Percentiles rank a stretch among this genome's conserved stretches.
Conservation (phyloP, 2,888 invertebrate species). For the Trachelus iudaicus region DNA sequence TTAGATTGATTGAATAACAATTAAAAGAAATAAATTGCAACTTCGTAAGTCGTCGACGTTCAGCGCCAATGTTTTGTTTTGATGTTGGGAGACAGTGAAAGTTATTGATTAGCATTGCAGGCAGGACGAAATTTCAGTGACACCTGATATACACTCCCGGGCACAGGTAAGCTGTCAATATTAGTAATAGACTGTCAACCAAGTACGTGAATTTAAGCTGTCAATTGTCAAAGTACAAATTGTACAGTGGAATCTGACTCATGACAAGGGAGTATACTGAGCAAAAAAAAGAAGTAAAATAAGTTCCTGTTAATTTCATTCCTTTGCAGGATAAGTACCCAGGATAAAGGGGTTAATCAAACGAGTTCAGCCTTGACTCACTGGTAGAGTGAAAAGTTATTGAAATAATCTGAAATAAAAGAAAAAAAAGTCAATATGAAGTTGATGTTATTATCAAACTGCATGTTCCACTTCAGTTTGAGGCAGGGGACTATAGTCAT, state of each 20-base stretch:
- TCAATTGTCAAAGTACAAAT: background rate
- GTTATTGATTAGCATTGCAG: constrained; percentile 4
- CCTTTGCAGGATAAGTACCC: background rate
- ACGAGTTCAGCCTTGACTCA: background rate
- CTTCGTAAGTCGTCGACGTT: background rate
- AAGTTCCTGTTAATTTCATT: background rate
- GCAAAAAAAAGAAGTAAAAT: background rate
- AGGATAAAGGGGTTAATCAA: background rate
- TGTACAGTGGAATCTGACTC: background rate
- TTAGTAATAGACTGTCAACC: background rate
- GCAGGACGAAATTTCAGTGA: background rate
- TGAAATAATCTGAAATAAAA: constrained; percentile 17
- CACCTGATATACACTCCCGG: background rate
- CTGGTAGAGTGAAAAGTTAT: constrained; percentile 35
- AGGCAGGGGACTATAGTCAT: constrained; percentile 65
- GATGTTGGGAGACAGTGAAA: constrained; percentile 2
- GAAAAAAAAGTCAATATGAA: constrained; percentile 44
- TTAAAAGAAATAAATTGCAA: background rate
- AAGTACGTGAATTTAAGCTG: background rate
- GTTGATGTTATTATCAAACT: constrained; percentile 55
- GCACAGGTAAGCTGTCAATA: background rate
- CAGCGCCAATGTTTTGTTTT: background rate
- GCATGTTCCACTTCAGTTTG: constrained; percentile 60
- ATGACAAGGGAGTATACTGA: background rate
- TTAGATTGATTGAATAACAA: background rate